phyloP scores from a whole-genome alignment of 2,113 vertebrate species.

The Corythaeola cristata region DNA sequence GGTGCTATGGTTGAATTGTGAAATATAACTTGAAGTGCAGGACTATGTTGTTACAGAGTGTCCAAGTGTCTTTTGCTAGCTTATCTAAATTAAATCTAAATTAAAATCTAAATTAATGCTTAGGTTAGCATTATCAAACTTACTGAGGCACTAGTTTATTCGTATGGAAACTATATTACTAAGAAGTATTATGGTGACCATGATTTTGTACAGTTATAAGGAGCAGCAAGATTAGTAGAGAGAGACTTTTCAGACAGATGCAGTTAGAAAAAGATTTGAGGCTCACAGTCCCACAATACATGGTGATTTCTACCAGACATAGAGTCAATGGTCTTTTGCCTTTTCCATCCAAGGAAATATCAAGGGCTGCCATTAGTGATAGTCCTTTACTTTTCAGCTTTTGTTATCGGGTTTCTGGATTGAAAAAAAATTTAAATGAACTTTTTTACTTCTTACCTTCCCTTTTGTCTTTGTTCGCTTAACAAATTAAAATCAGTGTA shows the following conservation, averaged over 20 bases:
- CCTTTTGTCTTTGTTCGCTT: accelerated
- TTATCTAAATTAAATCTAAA: not conserved
- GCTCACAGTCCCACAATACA: not conserved
- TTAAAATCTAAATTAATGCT: not conserved
- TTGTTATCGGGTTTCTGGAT: not conserved
- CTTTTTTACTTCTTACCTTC: not conserved
- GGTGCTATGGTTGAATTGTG: not conserved
- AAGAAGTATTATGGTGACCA: not conserved
- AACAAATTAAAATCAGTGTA: not conserved
- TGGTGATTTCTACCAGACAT: not conserved
- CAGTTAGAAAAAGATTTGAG: not conserved
- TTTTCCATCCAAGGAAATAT: not conserved
- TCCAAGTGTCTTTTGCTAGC: not conserved
- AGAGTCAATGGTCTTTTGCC: not conserved
- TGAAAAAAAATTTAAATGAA: not conserved
- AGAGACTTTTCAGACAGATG: not conserved
- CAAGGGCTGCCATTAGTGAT: not conserved
- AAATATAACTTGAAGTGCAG: not conserved
- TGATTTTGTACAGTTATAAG: not conserved
- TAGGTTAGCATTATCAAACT: not conserved
- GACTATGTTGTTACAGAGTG: not conserved
- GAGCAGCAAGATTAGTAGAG: not conserved
- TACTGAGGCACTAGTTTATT: not conserved
- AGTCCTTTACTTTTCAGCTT: not conserved
- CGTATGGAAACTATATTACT: not conserved